Evolutionary conservation across 2,797 vertebrate species (phyloP).

Genomic region (Pangasius macronema): DNA sequence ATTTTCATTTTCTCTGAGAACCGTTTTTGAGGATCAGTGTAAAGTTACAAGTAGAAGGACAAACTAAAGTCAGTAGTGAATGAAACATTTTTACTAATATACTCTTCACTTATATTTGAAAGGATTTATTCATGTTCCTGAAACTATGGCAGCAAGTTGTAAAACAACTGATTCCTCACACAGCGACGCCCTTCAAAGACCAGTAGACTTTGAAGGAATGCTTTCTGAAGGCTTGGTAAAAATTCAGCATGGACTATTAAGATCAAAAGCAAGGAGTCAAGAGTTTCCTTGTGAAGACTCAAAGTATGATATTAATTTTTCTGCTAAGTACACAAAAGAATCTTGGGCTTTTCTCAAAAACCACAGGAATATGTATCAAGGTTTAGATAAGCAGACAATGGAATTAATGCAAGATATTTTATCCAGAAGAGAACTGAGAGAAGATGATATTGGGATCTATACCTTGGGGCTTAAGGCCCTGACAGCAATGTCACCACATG

Average conservation of each 20-base stretch:
- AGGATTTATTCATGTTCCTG: neutral
- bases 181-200: neutral
- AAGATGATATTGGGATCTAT: constrained; percentile 17
- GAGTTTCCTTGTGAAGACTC: neutral
- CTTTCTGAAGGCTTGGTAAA: constrained; percentile 24
- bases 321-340: constrained; percentile 21
- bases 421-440: constrained; percentile 24
- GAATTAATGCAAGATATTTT: constrained; percentile 38
- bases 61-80: neutral
- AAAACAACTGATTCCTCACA: neutral
- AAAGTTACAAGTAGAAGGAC: neutral
- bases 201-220: neutral
- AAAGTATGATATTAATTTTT: constrained; percentile 3
- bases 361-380: neutral
- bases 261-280: neutral
- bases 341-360: constrained; percentile 20
- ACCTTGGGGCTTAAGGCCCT: neutral
- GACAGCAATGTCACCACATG: neutral
- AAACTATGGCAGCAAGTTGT: neutral
- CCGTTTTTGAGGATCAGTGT: neutral
- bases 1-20: neutral
- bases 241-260: constrained; percentile 5
- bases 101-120: neutral
- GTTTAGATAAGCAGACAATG: constrained; percentile 24
- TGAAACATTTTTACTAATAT: neutral